phyloP scores from a whole-genome alignment of 2,113 vertebrate genomes.

The Oryzias curvinotus region DNA sequence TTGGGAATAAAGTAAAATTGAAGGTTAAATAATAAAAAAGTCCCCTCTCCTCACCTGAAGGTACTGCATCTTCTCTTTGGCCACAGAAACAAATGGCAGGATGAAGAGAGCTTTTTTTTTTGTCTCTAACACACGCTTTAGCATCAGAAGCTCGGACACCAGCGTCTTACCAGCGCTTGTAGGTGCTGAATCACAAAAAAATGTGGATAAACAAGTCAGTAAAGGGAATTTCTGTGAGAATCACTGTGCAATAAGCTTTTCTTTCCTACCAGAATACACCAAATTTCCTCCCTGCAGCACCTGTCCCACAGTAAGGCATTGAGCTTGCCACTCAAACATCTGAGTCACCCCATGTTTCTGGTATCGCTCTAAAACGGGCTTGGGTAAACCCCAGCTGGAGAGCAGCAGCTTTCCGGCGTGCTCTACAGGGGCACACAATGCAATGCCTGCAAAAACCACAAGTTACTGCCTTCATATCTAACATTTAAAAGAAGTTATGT shows the following conservation, averaged over 20 bases:
- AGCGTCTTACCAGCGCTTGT: conserved; percentile 98
- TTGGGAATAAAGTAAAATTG: no score
- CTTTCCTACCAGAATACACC: conserved; percentile 89
- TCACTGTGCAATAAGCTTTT: not conserved
- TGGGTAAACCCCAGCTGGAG: conserved; percentile 92
- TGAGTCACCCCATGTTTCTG: conserved; percentile 83
- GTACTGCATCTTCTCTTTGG: conserved; percentile 95
- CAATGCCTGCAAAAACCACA: conserved; percentile 65
- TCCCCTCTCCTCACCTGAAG: conserved; percentile 78
- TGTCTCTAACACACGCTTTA: conserved; percentile 92
- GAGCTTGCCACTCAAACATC: conserved; percentile 98
- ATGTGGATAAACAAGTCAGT: not conserved
- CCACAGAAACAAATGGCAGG: conserved; percentile 95
- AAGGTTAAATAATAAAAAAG: not conserved
- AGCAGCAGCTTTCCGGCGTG: conserved; percentile 85
- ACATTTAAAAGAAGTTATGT: not conserved
- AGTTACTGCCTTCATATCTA: not conserved
- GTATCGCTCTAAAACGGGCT: conserved; percentile 86
- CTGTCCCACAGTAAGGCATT: conserved; percentile 87
- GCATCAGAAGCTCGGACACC: conserved; percentile 91
- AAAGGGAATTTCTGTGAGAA: not conserved
- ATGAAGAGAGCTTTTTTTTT: conserved; percentile 93
- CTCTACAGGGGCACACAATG: conserved; percentile 76
- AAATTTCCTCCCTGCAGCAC: conserved; percentile 92
- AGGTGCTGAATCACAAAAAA: conserved; percentile 79